Base-by-base conservation (phyloP, 1,140 invertebrate species). In the Thaumatotibia leucotreta region DNA sequence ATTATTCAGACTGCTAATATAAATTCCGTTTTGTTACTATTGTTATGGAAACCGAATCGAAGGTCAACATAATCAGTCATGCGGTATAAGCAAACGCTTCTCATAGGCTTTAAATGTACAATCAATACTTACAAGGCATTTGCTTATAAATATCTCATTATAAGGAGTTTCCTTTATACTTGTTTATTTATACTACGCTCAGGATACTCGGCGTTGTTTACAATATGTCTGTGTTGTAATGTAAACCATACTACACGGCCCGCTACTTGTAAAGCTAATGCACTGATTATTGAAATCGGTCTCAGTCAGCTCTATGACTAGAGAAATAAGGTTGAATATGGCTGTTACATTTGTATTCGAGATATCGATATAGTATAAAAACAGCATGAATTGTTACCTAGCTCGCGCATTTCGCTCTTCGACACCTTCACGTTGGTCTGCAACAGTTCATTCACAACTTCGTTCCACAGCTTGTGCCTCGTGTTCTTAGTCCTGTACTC, bases 371-470 rank as follows among this genome's bases (percentile, higher is more conserved):
- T 31, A 65, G 58, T 24, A 61, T 5, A 64, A 27, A 49, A 67
- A 6, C 39, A 17, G 17, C 17, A 45, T 64, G 69, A n/a, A n/a
- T n/a, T n/a, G 22, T 76, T 79, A 88, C 88, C 86, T 63, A 91
- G 76, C 74, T 88, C 86, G 31, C 84, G 73, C 76, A 84, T 76
- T 66, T 89, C 86, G 65, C 82, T 83, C 73, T 91, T 91, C 3
- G 83, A 69, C 45, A 88, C 72, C 62, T 83, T 82, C n/a, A 84
- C 72, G 35, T 84, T 79, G 1, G 70, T 52, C 10, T 77, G 72
- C 72, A 87, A 77, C 8, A 91, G 69, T 66, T 84, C 80, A 27
- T 70, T 74, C 17, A 89, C 85, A 20, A 90, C 76, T 63, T 90
- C 84, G 8, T 72, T 74, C 88, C 88, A 90, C 14, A 89, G 73